Evolutionary conservation across 2,113 vertebrate species (phyloP).

Genomic region (Morphnarchus princeps): DNA sequence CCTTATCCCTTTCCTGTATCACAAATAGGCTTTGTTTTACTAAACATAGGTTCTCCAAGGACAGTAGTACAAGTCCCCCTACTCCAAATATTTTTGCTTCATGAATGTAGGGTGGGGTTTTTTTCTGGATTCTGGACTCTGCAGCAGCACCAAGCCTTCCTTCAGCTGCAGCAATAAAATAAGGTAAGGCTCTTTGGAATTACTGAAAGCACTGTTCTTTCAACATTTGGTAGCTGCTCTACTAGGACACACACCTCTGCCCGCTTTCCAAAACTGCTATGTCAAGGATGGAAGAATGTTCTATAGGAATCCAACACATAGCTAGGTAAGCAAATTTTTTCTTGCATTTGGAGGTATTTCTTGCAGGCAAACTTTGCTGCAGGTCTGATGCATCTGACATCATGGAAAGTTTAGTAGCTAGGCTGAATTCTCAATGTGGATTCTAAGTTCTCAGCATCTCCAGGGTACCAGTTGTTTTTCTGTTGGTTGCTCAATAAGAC

Average conservation of each 20-base stretch:
- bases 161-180: not conserved
- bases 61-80: not conserved
- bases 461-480: constrained; percentile 25
- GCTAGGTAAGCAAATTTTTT: not conserved
- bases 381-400: not conserved
- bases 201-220: not conserved
- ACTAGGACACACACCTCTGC: not conserved
- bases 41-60: not conserved
- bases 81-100: not conserved
- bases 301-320: not conserved
- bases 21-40: not conserved
- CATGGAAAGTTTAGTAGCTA: not conserved
- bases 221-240: not conserved
- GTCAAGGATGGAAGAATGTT: not conserved
- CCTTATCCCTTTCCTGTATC: not conserved
- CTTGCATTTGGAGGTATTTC: not conserved
- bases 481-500: not conserved
- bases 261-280: not conserved
- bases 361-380: not conserved
- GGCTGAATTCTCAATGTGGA: not conserved
- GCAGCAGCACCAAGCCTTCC: not conserved
- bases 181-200: not conserved
- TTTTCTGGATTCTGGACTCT: not conserved
- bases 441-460: not conserved
- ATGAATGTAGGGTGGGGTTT: not conserved